Conservation (phyloP, 92 coral and sea anemone species). For the Zoanthus sansibaricus region DNA sequence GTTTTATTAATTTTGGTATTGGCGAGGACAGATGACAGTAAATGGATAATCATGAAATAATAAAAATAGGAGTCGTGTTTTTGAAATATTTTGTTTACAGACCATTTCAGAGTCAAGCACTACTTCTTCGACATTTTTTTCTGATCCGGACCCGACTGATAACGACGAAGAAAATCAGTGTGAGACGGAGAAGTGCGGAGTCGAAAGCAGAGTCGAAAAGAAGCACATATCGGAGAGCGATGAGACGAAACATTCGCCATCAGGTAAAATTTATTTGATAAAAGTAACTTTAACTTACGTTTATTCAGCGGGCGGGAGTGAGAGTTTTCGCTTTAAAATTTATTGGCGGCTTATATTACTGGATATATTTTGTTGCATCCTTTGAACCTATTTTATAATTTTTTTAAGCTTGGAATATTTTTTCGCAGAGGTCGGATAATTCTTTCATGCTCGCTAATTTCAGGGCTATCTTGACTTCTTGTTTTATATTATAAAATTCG, state of each 20-base stretch:
- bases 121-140: constrained; percentile 77
- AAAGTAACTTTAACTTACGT: background rate
- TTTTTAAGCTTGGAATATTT: too few species aligned
- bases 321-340: constrained; percentile 20
- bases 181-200: constrained; percentile 8
- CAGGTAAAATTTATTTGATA: constrained; percentile 54
- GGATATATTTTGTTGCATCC: background rate
- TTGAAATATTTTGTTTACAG: constrained; percentile 58
- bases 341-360: background rate
- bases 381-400: background rate
- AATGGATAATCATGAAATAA: constrained; percentile 13
- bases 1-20: constrained; percentile 20
- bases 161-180: constrained; percentile 47
- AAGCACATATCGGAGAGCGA: constrained; percentile 32
- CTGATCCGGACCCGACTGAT: constrained; percentile 60
- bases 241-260: constrained; percentile 61
- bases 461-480: background rate
- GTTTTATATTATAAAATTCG: background rate
- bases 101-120: constrained; percentile 84
- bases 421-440: background rate
- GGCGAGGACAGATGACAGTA: constrained; percentile 32
- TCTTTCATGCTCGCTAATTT: background rate
- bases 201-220: constrained; percentile 41
- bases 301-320: constrained; percentile 36
- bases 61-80: constrained; percentile 29